Evolutionary conservation across 2,888 invertebrate genomes (phyloP).

Genomic region (Apamea anceps): DNA sequence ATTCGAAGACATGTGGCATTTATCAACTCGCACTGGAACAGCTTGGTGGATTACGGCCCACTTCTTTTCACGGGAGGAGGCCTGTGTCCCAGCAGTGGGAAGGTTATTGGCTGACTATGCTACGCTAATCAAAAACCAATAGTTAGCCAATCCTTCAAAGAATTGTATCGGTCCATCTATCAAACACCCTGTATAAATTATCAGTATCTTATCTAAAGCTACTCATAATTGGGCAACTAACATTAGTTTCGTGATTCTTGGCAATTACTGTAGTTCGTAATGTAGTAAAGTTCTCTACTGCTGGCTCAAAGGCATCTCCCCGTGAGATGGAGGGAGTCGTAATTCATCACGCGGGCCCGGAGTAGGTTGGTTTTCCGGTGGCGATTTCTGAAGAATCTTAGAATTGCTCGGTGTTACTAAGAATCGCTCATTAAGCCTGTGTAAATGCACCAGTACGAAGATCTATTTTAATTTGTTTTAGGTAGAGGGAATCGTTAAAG

Average conservation of each 20-base stretch:
- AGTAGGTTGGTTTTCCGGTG: neutral
- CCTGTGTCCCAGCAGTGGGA: too few relatives aligned
- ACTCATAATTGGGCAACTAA: neutral
- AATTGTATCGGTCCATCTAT: too few relatives aligned
- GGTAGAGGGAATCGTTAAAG: conserved; percentile 49
- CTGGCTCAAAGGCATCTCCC: neutral
- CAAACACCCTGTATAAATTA: too few relatives aligned
- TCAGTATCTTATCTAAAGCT: neutral
- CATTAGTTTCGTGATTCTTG: neutral
- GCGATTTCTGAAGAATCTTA: neutral
- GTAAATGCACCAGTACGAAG: neutral
- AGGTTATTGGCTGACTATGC: too few relatives aligned
- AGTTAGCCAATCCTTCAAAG: neutral
- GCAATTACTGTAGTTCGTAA: neutral
- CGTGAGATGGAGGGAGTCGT: neutral
- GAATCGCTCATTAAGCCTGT: neutral
- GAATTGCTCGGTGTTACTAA: neutral
- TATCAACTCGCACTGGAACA: too few relatives aligned
- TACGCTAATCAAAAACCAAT: neutral
- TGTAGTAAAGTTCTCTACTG: neutral
- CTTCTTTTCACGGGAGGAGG: too few relatives aligned
- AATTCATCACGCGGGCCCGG: neutral
- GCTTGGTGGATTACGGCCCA: too few relatives aligned
- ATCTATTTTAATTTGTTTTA: conserved; percentile 31
- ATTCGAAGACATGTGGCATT: too few relatives aligned